Evolutionary conservation across 2,888 invertebrate species (phyloP).

Genomic region (Fissipunctia ypsillon): DNA sequence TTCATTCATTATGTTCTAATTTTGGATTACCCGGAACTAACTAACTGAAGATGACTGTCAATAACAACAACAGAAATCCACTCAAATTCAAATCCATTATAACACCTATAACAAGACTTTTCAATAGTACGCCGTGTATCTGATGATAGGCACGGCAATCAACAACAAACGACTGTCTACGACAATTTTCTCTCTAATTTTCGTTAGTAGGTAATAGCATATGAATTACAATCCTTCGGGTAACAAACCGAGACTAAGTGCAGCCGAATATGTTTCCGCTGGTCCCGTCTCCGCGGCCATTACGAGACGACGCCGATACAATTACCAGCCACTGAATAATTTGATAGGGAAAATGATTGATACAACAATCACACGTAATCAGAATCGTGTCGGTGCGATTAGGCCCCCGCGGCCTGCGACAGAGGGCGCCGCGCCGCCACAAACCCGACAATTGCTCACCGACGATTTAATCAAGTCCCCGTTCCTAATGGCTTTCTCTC

Average conservation of each 20-base stretch:
- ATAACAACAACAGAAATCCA: slow-evolving; percentile 40
- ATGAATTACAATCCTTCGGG: slow-evolving; percentile 86
- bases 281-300: slow-evolving; percentile 78
- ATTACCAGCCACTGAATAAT: slow-evolving; percentile 90
- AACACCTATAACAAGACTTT: slow-evolving; percentile 60
- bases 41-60: slow-evolving; percentile 11
- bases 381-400: slow-evolving; percentile 89
- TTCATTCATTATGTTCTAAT: slow-evolving; percentile 15
- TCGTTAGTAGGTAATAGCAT: slow-evolving; percentile 80
- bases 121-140: slow-evolving; percentile 60
- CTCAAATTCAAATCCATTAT: slow-evolving; percentile 43
- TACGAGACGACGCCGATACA: slow-evolving; percentile 85
- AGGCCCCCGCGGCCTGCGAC: slow-evolving; percentile 79
- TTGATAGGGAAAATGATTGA: slow-evolving; percentile 90
- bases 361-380: slow-evolving; percentile 89
- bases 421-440: slow-evolving; percentile 76
- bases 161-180: slow-evolving; percentile 70
- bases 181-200: slow-evolving; percentile 83
- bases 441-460: slow-evolving; percentile 82
- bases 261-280: slow-evolving; percentile 86
- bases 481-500: slow-evolving; percentile 87
- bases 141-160: slow-evolving; percentile 65
- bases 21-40: slow-evolving; percentile 16
- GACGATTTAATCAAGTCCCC: slow-evolving; percentile 88
- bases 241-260: slow-evolving; percentile 90